A percentile compares a stretch with the other conserved stretches of the same genome.
Evolutionary conservation across 2,888 invertebrate genomes (phyloP).

Genomic region (Caenorhabditis doughertyi): DNA sequence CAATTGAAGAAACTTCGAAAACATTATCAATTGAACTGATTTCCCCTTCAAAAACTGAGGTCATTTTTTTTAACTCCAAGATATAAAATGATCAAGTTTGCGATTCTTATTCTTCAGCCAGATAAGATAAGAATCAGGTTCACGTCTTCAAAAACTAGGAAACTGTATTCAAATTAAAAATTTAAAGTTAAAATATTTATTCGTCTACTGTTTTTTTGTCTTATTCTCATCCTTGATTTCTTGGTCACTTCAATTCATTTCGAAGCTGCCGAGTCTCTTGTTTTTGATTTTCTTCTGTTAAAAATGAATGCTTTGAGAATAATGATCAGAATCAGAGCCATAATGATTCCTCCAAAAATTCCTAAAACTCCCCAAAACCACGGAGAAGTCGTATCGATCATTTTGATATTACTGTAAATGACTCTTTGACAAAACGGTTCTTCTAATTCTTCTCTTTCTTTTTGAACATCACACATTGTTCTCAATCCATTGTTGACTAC

Average conservation of each 20-base stretch:
- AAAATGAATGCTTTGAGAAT: not conserved
- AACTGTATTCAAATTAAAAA: not conserved
- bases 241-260: not conserved
- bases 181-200: not conserved
- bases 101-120: no score
- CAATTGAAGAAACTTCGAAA: not conserved
- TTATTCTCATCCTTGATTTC: not conserved
- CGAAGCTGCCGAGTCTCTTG: not conserved
- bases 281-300: not conserved
- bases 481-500: not conserved
- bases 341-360: not conserved
- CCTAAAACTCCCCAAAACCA: constrained; percentile 9
- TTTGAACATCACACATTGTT: not conserved
- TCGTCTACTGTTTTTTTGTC: not conserved
- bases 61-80: no score
- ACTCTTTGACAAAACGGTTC: not conserved
- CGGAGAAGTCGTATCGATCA: not conserved
- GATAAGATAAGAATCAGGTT: no score
- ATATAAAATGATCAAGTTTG: no score
- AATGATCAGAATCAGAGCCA: not conserved
- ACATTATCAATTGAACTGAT: no score
- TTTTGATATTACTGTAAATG: not conserved
- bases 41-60: no score
- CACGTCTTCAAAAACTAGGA: no score
- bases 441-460: not conserved